These are phyloP conservation scores for Pristionchus pacificus DNA, from an alignment of 1,140 invertebrate species.

Conservation along the genomic window DNA sequence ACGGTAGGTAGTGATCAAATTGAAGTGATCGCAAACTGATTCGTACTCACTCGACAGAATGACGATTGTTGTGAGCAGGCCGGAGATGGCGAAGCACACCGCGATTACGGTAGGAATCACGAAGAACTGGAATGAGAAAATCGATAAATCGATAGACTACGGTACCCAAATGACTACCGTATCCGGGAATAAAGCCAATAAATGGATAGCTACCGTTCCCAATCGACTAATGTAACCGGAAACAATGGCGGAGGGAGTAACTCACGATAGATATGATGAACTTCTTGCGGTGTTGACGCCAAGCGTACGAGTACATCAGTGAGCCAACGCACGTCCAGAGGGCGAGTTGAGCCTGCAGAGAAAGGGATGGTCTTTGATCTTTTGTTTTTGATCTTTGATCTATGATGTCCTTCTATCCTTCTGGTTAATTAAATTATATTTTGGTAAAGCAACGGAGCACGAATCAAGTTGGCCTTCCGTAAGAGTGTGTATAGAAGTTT, in stretches of 20 bases:
- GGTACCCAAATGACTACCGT: conserved; percentile 2
- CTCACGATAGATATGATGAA: conserved; percentile 32
- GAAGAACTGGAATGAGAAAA: conserved; percentile 24
- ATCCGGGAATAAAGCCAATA: no score
- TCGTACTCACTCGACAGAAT: conserved; percentile 7
- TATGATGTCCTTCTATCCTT: no score
- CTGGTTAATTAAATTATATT: no score
- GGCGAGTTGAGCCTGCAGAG: conserved; percentile 28
- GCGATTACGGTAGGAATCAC: conserved; percentile 33
- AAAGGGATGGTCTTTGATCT: no score
- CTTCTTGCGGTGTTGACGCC: conserved; percentile 36
- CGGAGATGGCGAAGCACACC: conserved; percentile 25
- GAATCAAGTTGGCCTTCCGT: no score
- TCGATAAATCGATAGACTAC: no score
- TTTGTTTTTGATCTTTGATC: no score
- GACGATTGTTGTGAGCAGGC: conserved; percentile 31
- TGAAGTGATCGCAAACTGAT: no score
- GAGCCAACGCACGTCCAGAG: conserved; percentile 38
- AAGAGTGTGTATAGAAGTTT: no score
- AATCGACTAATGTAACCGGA: background rate
- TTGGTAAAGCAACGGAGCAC: no score
- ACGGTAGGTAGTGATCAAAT: no score
- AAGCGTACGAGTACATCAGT: conserved; percentile 34
- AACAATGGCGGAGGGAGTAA: background rate
- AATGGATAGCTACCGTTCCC: conserved; percentile 3